Evolutionary conservation across 2,797 vertebrate species (phyloP), one percentile per base, ranked within the genome.

Genomic region (Tenualosa thibaudeaui): DNA sequence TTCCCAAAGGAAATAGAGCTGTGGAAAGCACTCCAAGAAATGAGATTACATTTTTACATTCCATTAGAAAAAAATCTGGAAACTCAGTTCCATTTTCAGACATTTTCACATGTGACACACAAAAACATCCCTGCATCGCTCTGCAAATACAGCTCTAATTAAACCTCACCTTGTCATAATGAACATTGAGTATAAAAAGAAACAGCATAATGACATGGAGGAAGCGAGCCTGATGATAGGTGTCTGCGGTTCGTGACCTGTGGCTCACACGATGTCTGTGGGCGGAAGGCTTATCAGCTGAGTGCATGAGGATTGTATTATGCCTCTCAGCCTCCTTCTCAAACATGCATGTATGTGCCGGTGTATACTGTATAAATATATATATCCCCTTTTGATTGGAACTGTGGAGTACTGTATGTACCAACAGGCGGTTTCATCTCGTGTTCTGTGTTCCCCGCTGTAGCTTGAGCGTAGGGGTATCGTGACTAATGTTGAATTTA

Each of bases 381-480:
- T 60, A 81, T 85, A 85, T 85, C 68, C 82, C 26, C 40, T 26
- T 85, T 85, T 85, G 86, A 86, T 87, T 81, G 0, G 3, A 87
- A 40, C 58, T 49, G 12, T 62, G 43, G 17, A 13, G n/a, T 22
- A 2, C 31, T 31, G 31, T 49, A 49, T 19, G 71, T 78, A 78
- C 37, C 65, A 71, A 40, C 65, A 40, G 17, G 17, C 40, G 0
- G 15, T 9, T 46, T 22, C 68, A 75, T 46, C 71, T 78, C 53
- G 0, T 81, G 81, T 10, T 58, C 13, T 8, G 13, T 65, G 58
- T 40, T 81, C 85, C 53, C 53, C 8, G 10, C 68, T 82, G 24
- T 86, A 71, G 81, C 83, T 53, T 24, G 78, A 83, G 54, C 49
- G 65, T 40, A 56, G 58, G 71, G 84, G 58, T 86, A 82, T 75